Evolutionary conservation across 2,888 invertebrate species (phyloP).

Genomic region (Adineta ricciae): DNA sequence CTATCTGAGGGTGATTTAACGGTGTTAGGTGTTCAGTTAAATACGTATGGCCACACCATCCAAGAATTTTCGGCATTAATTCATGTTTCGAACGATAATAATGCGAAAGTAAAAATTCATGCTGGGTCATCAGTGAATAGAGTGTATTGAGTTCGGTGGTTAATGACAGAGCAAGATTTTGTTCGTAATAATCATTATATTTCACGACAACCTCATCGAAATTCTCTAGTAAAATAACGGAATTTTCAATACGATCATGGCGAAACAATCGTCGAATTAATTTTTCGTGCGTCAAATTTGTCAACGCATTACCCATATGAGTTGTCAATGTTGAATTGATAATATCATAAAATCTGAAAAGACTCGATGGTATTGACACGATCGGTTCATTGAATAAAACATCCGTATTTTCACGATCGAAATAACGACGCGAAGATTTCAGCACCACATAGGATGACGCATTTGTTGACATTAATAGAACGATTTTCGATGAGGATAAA

Average conservation of each 20-base stretch:
- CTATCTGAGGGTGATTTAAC: neutral
- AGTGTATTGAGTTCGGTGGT: neutral
- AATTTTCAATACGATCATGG: neutral
- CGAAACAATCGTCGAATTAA: neutral
- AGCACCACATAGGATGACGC: neutral
- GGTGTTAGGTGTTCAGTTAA: neutral
- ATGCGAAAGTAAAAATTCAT: conserved; percentile 17
- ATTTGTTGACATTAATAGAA: neutral
- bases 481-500: neutral
- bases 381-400: neutral
- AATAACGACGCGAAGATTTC: neutral
- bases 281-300: neutral
- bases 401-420: neutral
- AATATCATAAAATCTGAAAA: conserved; percentile 1
- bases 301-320: neutral
- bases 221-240: neutral
- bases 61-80: conserved; percentile 16
- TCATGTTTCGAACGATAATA: neutral
- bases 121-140: neutral
- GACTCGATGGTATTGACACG: neutral
- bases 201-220: neutral
- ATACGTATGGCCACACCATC: conserved; percentile 20
- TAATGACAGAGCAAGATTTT: neutral
- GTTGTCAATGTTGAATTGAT: neutral
- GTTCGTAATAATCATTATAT: conserved; percentile 14